Base-by-base conservation (phyloP, 2,888 invertebrate species). In the Octodonta nipae region DNA sequence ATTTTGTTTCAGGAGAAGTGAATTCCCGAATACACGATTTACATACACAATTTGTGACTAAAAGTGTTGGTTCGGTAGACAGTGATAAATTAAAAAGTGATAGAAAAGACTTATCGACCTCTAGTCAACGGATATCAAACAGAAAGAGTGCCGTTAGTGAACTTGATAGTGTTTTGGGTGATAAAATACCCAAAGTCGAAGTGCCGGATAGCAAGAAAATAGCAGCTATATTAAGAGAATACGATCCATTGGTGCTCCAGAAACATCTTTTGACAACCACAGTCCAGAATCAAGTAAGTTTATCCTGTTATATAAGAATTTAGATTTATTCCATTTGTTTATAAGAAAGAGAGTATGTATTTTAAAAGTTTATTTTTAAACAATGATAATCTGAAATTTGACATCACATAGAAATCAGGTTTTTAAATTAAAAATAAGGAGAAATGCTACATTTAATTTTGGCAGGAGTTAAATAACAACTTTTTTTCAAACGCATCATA, bases 201-300 rank as follows among this genome's bases (percentile, higher is more conserved):
- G 66, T 73, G 35, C 75, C 78, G 8, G 78, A 83, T 64, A 70
- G 76, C 36, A 73, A 68, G 51, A 84, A 84, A 64, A 75, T 86
- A 58, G 71, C 79, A 52, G 85, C 85, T 64, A 86, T 87, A 65
- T 71, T 87, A 52, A 70, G 73, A 51, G 86, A 87, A 68, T 74
- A 75, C 49, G 81, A 82, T 65, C 78, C 82, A 36, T 65, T 85
- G 46, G 82, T 85, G 65, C 70, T 87, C 54, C 84, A 84, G 63
- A 75, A 84, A 49, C 86, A 86, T 65, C 68, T 87, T 43, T 73
- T 87, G 45, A 78, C 76, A 16, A 72, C 79, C 50, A 80, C 82
- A 56, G 81, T 83, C 56, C 78, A 83, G 60, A 85, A 85, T 68
- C 82, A 87, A 78, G 85, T 84, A 52, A 54, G 63, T 3, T 2